These are phyloP conservation scores for Endomychus coccineus DNA, from an alignment of 2,888 invertebrate genomes.

Conservation along the genomic window DNA sequence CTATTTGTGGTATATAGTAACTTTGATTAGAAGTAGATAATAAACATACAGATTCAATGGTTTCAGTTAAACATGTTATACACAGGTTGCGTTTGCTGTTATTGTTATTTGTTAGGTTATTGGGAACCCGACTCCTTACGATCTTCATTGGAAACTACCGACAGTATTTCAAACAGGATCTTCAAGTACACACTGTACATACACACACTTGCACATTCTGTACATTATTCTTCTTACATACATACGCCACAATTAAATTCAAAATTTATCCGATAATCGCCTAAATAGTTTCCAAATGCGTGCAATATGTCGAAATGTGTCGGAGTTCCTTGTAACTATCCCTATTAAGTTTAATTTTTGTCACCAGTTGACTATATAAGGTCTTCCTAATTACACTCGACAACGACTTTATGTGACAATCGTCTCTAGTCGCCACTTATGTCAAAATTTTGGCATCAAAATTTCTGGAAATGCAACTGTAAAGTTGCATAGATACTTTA, in stretches of 20 bases:
- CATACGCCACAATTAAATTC: constrained; percentile 16
- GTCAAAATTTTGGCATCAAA: constrained; percentile 42
- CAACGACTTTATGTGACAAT: constrained; percentile 39
- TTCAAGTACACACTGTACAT: constrained; percentile 15
- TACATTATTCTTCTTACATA: constrained; percentile 13
- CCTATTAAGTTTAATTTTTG: constrained; percentile 42
- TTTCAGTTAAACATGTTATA: constrained; percentile 44
- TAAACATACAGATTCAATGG: constrained; percentile 46
- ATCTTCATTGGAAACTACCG: too few relatives aligned
- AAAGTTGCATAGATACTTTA: constrained; percentile 41
- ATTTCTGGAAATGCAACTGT: constrained; percentile 43
- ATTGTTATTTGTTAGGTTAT: constrained; percentile 43
- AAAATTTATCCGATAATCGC: constrained; percentile 15
- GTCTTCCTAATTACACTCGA: constrained; percentile 44
- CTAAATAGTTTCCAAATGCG: constrained; percentile 30
- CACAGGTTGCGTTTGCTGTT: constrained; percentile 44
- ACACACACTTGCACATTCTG: constrained; percentile 16
- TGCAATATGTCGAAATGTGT: constrained; percentile 30
- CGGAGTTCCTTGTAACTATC: constrained; percentile 15
- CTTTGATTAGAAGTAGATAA: constrained; percentile 47
- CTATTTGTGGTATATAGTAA: constrained; percentile 49
- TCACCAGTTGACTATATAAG: constrained; percentile 44
- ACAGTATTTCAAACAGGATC: too few relatives aligned
- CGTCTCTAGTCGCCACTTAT: constrained; percentile 35
- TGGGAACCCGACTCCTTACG: too few relatives aligned